Conservation (phyloP, 1,140 invertebrate species). For the Palaemon carinicauda region DNA sequence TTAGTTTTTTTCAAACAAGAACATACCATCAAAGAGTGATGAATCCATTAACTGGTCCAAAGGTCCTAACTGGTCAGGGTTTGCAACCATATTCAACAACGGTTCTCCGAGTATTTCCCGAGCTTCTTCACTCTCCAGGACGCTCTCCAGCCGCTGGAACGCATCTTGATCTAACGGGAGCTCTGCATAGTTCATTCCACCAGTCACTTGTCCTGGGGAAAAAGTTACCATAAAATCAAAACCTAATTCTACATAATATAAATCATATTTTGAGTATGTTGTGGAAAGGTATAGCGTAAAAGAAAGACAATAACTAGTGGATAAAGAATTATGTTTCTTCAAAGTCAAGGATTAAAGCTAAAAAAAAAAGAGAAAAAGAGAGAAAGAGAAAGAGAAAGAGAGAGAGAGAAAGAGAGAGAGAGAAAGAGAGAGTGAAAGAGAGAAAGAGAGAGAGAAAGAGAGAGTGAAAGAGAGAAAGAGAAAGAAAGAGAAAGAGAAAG, state of each 20-base stretch:
- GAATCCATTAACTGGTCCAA: constrained; percentile 66
- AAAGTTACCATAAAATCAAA: no score
- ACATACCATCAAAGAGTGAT: constrained; percentile 47
- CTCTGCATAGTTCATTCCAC: constrained; percentile 38
- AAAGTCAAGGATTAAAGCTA: background rate
- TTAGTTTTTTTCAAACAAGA: background rate
- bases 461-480: background rate
- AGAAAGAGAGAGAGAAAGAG: background rate
- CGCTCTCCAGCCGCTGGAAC: constrained; percentile 63
- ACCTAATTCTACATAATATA: background rate
- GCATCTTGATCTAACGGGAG: constrained; percentile 53
- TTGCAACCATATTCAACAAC: constrained; percentile 52
- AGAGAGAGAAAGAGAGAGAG: background rate
- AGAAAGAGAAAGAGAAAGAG: background rate
- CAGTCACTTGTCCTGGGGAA: background rate
- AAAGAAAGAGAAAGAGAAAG: background rate
- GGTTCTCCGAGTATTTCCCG: constrained; percentile 61
- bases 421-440: background rate
- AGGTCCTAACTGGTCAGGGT: constrained; percentile 65
- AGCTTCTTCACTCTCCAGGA: constrained; percentile 63
- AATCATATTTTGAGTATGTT: no score
- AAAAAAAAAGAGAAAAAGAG: background rate
- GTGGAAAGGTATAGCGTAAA: no score
- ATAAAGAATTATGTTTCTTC: background rate
- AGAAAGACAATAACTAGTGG: background rate